phyloP scores from a whole-genome alignment of 1,140 invertebrate genomes.

The Megalopta genalis region DNA sequence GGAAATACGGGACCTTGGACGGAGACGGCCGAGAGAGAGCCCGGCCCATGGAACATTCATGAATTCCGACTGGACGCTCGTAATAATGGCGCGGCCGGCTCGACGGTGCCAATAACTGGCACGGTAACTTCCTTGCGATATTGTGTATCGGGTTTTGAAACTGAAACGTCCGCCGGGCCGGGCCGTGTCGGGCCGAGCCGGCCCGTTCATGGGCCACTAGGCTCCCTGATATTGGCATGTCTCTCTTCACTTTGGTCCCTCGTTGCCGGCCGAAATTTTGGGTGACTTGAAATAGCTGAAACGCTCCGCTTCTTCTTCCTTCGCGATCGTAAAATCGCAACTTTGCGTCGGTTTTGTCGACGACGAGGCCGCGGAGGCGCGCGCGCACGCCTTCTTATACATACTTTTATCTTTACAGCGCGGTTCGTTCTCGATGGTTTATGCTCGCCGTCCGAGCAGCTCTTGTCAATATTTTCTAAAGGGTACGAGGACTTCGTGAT shows the following conservation, averaged over 20 bases:
- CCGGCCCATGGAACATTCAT: constrained; percentile 18
- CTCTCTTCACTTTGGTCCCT: constrained; percentile 41
- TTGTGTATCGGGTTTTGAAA: constrained; percentile 58
- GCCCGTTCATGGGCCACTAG: not conserved
- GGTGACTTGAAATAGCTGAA: too few relatives aligned
- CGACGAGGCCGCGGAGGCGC: too few relatives aligned
- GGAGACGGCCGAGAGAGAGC: not conserved
- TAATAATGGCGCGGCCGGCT: constrained; percentile 19
- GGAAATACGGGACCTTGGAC: constrained; percentile 1
- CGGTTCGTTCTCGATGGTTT: too few relatives aligned
- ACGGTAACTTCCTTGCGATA: constrained; percentile 53
- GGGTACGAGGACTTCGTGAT: too few relatives aligned
- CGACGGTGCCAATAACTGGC: constrained; percentile 55
- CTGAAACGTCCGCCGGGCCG: constrained; percentile 40
- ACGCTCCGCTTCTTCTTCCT: too few relatives aligned
- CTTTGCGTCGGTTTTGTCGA: too few relatives aligned
- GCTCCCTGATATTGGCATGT: constrained; percentile 47
- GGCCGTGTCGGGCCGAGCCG: not conserved
- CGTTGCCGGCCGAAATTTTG: not conserved
- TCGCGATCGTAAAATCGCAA: too few relatives aligned
- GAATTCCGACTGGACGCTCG: constrained; percentile 22
- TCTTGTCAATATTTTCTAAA: too few relatives aligned
- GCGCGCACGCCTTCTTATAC: too few relatives aligned
- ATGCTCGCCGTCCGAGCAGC: too few relatives aligned
- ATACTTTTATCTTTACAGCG: too few relatives aligned